Evolutionary conservation across 2,797 vertebrate species (phyloP).

Genomic region (Eulemur rubriventer): DNA sequence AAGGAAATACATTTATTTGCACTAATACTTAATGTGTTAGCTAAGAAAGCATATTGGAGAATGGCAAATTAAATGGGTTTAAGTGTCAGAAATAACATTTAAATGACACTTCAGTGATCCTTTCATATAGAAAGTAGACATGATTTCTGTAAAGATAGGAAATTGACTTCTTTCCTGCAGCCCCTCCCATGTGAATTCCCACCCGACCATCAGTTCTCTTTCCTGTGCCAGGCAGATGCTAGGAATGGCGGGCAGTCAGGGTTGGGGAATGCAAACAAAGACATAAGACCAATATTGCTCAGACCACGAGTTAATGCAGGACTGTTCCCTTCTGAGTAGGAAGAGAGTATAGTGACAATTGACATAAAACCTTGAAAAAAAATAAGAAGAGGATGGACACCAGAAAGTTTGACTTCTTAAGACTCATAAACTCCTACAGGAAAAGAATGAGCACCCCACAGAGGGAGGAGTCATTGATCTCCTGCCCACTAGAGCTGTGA

Average conservation of each 20-base stretch:
- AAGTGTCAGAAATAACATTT: not conserved
- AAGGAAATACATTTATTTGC: not conserved
- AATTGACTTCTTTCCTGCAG: not conserved
- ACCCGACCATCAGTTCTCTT: no score
- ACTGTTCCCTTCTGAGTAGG: accelerated
- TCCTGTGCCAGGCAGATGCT: no score
- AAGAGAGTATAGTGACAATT: not conserved
- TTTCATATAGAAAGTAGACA: not conserved
- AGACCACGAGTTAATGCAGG: no score
- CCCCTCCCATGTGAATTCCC: no score
- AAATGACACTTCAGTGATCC: not conserved
- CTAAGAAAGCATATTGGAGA: not conserved
- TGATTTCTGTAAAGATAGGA: not conserved
- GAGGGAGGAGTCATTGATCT: not conserved
- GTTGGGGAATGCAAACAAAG: not conserved
- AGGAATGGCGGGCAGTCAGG: no score
- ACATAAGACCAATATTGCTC: not conserved
- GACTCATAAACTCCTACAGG: not conserved
- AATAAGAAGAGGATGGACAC: no score
- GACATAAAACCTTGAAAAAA: not conserved
- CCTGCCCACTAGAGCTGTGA: not conserved
- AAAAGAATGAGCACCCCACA: not conserved
- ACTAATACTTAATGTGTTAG: not conserved
- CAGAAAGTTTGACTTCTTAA: not conserved
- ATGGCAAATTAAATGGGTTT: not conserved